A percentile compares a stretch with the other conserved stretches of the same genome.
These are phyloP conservation scores for Heterocephalus glaber DNA, from an alignment of 2,113 vertebrate species.

Conservation along the genomic window DNA sequence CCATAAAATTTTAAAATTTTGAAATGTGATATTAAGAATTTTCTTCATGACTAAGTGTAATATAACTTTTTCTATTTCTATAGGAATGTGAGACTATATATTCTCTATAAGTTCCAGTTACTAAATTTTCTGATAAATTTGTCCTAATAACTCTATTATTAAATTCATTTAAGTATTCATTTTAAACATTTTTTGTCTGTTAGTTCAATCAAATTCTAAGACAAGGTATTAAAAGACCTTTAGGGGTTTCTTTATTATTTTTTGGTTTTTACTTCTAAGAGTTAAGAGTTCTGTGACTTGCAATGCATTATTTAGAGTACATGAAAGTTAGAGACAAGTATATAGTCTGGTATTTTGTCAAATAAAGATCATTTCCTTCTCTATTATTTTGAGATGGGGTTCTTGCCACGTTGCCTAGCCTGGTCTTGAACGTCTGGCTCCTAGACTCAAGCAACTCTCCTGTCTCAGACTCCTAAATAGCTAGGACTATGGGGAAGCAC, in stretches of 20 bases:
- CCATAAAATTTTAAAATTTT: background rate
- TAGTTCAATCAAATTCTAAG: conserved; percentile 1
- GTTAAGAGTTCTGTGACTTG: background rate
- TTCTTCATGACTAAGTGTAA: background rate
- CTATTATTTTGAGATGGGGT: background rate
- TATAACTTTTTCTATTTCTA: background rate
- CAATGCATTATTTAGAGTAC: background rate
- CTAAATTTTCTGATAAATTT: background rate
- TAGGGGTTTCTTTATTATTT: background rate
- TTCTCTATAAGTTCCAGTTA: background rate
- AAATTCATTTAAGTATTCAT: background rate
- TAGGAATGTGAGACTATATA: background rate
- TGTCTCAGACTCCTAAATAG: background rate
- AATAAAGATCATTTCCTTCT: background rate
- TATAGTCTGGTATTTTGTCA: background rate
- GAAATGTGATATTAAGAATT: background rate
- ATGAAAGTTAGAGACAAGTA: background rate
- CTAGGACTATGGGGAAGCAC: background rate
- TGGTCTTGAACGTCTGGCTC: background rate
- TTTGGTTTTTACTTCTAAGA: background rate
- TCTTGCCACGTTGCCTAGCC: background rate
- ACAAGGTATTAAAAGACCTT: background rate
- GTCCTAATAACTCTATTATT: background rate
- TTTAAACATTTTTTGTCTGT: background rate
- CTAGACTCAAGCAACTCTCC: background rate